Evolutionary conservation across 1,140 invertebrate genomes (phyloP), one percentile per base, ranked within the genome.

Genomic region (Pristionchus pacificus): DNA sequence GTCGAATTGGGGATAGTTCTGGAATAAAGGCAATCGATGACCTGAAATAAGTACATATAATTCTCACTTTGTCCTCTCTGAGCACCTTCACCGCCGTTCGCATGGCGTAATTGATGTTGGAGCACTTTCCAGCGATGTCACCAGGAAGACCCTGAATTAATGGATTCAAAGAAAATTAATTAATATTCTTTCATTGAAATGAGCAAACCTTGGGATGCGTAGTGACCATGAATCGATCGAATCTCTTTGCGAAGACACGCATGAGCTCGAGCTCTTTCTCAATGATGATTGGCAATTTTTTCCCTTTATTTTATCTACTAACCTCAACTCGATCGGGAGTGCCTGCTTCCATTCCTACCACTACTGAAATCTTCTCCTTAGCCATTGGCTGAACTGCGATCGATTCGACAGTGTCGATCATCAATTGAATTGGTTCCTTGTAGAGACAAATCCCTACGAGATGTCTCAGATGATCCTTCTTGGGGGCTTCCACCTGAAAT

Each of bases 61-160:
- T 6, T 49, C 6, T 27, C 10, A 64, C 62, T 30, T 64, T 69
- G 29, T 69, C 67, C 19, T 62, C 19, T 30, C 76, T 30, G 3
- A 74, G 77, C n/a, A 71, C 6, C 14, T 55, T 49, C 2, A 77
- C 73, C 3, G 75, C 70, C 1, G 24, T 15, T 31, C 75, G 65
- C 10, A 65, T 32, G 13, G 62, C 69, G 55, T 77, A 77, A 32
- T 77, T 77, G 68, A 74, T 60, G 59, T 77, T 77, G 30, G 75
- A 77, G 64, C 75, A 77, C 49, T 77, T 77, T 29, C 75, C 75
- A 32, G 75, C 76, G 64, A 77, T 77, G 14, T 77, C 75, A 30
- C 75, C 75, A 19, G 65, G 66, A 33, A 70, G 25, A 13, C 59
- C 60, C 25, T n/a, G 49, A 31, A n/a, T n/a, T n/a, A 63, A 15